Evolutionary conservation across 35 echinoderm and acorn worm species (phyloP).

Genomic region (Heliocidaris erythrogramma): DNA sequence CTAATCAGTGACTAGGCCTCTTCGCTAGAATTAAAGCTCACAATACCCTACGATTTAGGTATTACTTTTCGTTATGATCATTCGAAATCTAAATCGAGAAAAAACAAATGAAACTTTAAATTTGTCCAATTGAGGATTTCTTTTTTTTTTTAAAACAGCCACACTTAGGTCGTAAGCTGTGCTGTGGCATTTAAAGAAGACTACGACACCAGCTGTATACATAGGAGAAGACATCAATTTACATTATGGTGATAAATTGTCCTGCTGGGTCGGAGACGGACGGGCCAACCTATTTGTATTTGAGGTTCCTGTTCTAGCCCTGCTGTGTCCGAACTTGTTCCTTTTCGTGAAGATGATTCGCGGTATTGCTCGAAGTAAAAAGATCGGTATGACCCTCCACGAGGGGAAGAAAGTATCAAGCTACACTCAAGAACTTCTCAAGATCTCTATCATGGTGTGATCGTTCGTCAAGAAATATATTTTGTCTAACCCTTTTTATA

Average conservation of each 20-base stretch:
- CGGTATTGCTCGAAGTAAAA: not conserved
- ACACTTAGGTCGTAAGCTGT: too few relatives aligned
- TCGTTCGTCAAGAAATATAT: too few relatives aligned
- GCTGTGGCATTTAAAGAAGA: too few relatives aligned
- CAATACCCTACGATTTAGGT: too few relatives aligned
- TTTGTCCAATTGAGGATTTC: too few relatives aligned
- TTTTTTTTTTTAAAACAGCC: too few relatives aligned
- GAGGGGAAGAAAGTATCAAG: not conserved
- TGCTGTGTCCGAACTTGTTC: not conserved
- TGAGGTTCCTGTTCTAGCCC: not conserved
- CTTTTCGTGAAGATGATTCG: not conserved
- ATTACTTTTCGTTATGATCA: too few relatives aligned
- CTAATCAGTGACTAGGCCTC: too few relatives aligned
- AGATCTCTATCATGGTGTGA: conserved; percentile 1
- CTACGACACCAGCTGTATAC: too few relatives aligned
- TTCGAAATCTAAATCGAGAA: too few relatives aligned
- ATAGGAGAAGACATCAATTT: not conserved
- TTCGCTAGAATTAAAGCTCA: too few relatives aligned
- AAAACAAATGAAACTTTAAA: too few relatives aligned
- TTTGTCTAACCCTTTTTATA: not conserved
- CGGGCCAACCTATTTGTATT: not conserved
- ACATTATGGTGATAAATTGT: not conserved
- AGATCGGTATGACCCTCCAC: not conserved
- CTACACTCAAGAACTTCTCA: not conserved
- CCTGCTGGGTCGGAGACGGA: conserved; percentile 38